Evolutionary conservation across 2,888 invertebrate species (phyloP), one percentile per base, ranked within the genome.

Genomic region (Atrina japonica): DNA sequence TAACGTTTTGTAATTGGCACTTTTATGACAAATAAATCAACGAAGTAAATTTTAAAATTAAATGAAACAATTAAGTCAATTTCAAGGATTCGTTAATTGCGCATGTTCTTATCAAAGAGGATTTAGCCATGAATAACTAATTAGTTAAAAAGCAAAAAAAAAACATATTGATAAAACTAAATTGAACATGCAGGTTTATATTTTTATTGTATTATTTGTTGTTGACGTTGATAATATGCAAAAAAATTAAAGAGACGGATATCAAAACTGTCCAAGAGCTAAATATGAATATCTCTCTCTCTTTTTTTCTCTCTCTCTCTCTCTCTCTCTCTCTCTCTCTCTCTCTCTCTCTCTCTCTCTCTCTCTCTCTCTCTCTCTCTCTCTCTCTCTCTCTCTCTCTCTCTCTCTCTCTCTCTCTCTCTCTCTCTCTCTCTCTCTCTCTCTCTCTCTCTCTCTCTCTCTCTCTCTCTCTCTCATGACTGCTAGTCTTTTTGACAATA

Each of bases 1-100:
- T n/a, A 35, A 27, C 47, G 49, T 35, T 49, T 47, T 27, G 49
- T 49, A 49, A 61, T 49, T 61, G 60, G 30, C 61, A 61, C 47
- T 61, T 61, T 61, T 61, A 61, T 61, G 14, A 49, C 60, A 47
- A 35, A 25, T 52, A 23, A 25, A 52, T 52, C 14, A 52, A 11
- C 27, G 52, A 11, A 23, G 25, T 35, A 11, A 52, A 21, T 21
- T 21, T 18, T 6, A 23, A 14, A 52, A 23, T 23, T 11, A 52
- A 52, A 21, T 23, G 52, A 23, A 11, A 16, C n/a, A 47, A 21
- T 14, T 7, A 14, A 16, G 7, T 47, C 47, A 47, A 16, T 47
- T 47, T 47, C 25, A 14, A 25, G 25, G 52, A 23, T 25, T 23
- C 11, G 27, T 25, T 52, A 25, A 25, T 25, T 25, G n/a, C 16